Percentiles rank a stretch among this genome's conserved stretches.
phyloP scores from a whole-genome alignment of 2,797 vertebrate species.

The Chelon auratus region DNA sequence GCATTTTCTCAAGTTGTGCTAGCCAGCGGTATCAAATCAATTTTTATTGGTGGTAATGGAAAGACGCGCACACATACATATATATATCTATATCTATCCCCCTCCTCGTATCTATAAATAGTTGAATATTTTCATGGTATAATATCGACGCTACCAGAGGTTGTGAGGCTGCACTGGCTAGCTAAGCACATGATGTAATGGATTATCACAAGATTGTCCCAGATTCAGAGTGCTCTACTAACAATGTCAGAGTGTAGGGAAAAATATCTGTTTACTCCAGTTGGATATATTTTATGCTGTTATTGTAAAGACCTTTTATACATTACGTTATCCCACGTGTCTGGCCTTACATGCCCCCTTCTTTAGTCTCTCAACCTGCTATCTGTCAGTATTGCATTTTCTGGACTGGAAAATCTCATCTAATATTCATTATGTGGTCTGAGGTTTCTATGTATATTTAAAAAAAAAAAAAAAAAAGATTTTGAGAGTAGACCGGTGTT shows the following conservation, averaged over 20 bases:
- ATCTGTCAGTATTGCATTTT: conserved; percentile 33
- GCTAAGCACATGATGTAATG: conserved; percentile 83
- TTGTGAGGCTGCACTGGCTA: conserved; percentile 60
- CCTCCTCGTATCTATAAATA: conserved; percentile 23
- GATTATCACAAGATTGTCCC: conserved; percentile 84
- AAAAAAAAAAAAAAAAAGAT: conserved; percentile 17
- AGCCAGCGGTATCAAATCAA: background rate
- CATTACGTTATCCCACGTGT: conserved; percentile 20
- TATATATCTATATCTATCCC: background rate
- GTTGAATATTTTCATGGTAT: conserved; percentile 45
- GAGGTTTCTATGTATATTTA: conserved; percentile 32
- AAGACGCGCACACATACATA: background rate
- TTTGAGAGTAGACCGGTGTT: conserved; percentile 35
- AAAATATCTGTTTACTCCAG: conserved; percentile 46
- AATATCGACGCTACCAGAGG: conserved; percentile 55
- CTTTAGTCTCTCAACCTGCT: conserved; percentile 35
- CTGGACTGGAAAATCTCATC: conserved; percentile 31
- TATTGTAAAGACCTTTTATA: conserved; percentile 17
- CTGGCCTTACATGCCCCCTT: conserved; percentile 16
- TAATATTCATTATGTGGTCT: conserved; percentile 46
- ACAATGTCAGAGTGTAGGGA: conserved; percentile 64
- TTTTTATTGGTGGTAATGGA: conserved; percentile 4
- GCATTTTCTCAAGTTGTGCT: conserved; percentile 5
- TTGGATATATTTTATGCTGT: conserved; percentile 14
- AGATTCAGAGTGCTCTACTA: conserved; percentile 75